Conservation (phyloP, 2,888 invertebrate species). For the Drosophila anomalata region DNA sequence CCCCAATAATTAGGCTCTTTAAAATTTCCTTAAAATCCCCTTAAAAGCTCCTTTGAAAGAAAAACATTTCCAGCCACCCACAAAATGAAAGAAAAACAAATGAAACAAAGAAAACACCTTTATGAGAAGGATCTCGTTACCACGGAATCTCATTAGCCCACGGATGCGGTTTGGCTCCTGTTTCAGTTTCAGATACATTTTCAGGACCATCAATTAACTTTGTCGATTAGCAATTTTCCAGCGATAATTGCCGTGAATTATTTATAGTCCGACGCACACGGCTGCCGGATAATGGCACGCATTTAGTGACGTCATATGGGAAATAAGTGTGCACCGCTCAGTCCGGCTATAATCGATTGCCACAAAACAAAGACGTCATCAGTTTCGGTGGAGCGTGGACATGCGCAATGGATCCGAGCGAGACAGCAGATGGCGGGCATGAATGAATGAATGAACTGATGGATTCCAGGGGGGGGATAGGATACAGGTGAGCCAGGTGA, state of each 20-base stretch:
- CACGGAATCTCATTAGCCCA: conserved; percentile 6
- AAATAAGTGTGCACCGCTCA: conserved; percentile 18
- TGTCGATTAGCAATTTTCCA: conserved; percentile 52
- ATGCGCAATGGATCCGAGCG: conserved; percentile 43
- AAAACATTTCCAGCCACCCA: not conserved
- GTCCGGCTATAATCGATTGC: conserved; percentile 51
- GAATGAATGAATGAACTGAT: conserved; percentile 48
- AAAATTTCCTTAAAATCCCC: not conserved
- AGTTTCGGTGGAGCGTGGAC: conserved; percentile 55
- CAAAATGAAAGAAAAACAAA: not conserved
- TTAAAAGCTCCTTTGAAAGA: not conserved
- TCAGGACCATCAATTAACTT: conserved; percentile 36
- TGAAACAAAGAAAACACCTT: not conserved
- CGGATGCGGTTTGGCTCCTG: conserved; percentile 2
- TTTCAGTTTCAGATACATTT: not conserved
- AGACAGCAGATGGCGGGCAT: conserved; percentile 39
- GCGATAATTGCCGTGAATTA: conserved; percentile 63
- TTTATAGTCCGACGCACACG: conserved; percentile 54
- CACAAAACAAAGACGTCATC: conserved; percentile 76
- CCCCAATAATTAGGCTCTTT: too few relatives aligned
- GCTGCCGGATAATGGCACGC: conserved; percentile 13
- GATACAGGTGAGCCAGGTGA: conserved; percentile 32
- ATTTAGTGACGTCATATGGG: conserved; percentile 24
- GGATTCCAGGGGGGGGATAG: not conserved
- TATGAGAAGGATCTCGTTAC: not conserved